phyloP scores from a whole-genome alignment of 2,888 invertebrate genomes.

The Synergus laeviventris region DNA sequence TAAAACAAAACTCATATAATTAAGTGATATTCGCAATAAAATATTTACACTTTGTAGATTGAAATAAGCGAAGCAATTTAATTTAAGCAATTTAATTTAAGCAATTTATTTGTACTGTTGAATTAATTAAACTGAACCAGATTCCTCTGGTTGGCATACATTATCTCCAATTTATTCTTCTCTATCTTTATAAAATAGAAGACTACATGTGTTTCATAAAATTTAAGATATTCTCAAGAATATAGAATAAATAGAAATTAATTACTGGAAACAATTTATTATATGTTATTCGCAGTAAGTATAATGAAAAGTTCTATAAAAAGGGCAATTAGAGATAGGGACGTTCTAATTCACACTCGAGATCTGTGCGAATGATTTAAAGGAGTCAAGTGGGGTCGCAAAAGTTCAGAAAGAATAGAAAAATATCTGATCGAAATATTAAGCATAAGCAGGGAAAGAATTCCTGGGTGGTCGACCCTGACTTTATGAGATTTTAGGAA shows the following conservation, averaged over 20 bases:
- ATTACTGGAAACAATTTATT: not conserved
- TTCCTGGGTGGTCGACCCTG: not conserved
- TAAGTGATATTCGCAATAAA: not conserved
- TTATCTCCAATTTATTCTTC: not conserved
- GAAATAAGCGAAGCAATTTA: not conserved
- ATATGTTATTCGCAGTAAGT: not conserved
- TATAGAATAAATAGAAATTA: not conserved
- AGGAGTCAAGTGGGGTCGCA: conserved; percentile 1
- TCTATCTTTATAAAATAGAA: not conserved
- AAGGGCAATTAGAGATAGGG: not conserved
- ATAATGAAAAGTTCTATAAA: not conserved
- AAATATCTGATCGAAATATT: conserved; percentile 32
- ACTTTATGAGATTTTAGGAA: conserved; percentile 2
- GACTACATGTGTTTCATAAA: too few relatives aligned
- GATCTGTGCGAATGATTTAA: not conserved
- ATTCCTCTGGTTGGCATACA: not conserved
- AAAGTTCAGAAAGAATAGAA: not conserved
- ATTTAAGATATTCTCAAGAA: not conserved
- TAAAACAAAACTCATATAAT: not conserved
- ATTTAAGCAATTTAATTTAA: too few relatives aligned
- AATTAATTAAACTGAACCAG: not conserved
- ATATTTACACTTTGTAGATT: not conserved
- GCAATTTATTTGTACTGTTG: not conserved
- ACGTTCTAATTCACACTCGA: not conserved
- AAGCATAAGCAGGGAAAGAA: conserved; percentile 2